Conservation (phyloP, 2,797 vertebrate genomes). For the Sarcoramphus papa region DNA sequence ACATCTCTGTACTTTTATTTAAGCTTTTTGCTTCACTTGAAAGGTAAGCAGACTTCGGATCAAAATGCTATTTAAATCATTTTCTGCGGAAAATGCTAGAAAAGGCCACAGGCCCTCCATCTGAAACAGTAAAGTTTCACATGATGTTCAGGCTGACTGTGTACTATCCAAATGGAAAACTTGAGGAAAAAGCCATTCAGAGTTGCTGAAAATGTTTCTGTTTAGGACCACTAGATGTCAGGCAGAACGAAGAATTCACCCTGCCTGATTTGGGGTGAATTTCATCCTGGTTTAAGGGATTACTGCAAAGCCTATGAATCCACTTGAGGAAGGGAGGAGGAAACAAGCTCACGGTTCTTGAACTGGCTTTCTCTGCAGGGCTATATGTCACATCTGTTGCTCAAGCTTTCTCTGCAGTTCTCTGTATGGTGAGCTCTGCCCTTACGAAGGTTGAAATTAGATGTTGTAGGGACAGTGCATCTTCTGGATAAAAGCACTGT, state of each 20-base stretch:
- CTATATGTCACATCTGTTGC: rapidly evolving
- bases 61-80: background rate
- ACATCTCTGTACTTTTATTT: background rate
- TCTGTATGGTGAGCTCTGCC: background rate
- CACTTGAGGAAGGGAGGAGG: background rate
- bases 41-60: background rate
- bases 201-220: background rate
- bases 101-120: background rate
- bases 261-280: background rate
- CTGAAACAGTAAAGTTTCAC: background rate
- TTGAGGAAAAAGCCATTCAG: rapidly evolving
- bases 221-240: constrained; percentile 67
- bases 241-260: background rate
- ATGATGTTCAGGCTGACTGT: background rate
- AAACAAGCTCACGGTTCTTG: background rate
- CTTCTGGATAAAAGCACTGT: background rate
- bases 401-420: background rate
- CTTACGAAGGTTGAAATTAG: background rate
- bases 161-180: rapidly evolving
- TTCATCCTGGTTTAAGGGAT: background rate
- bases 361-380: background rate
- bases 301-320: background rate
- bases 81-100: background rate
- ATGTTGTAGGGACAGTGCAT: too few species aligned
- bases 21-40: background rate